Percentiles rank a stretch among this genome's conserved stretches.
Evolutionary conservation across 2,113 vertebrate species (phyloP).

Genomic region (Prochilodus magdalenae): DNA sequence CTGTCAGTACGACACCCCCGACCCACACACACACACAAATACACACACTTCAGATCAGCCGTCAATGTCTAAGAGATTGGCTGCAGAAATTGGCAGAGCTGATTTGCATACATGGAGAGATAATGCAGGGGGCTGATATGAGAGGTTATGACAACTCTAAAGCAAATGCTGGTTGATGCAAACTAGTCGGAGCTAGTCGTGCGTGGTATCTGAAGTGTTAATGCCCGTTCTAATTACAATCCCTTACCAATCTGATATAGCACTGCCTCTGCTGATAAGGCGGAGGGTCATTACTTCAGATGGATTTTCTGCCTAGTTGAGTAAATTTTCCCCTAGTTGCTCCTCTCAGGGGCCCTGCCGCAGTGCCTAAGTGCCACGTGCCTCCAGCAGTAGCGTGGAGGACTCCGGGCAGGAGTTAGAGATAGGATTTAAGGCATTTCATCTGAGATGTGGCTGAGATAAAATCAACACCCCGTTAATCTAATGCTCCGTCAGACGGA

Average conservation of each 20-base stretch:
- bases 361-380: conserved; percentile 6
- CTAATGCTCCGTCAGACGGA: conserved; percentile 14
- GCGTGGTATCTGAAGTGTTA: background rate
- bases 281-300: conserved; percentile 45
- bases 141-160: conserved; percentile 4
- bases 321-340: conserved; percentile 23
- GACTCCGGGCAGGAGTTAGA: background rate
- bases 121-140: background rate
- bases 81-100: conserved; percentile 18
- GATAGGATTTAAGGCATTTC: conserved; percentile 32
- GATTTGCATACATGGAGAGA: conserved; percentile 35
- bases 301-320: conserved; percentile 46
- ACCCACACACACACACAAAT: background rate
- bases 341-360: background rate
- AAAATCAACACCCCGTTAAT: conserved; percentile 46
- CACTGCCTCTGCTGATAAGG: conserved; percentile 31
- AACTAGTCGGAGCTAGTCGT: conserved; percentile 1
- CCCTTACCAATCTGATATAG: conserved; percentile 37
- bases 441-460: conserved; percentile 33
- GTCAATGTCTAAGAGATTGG: conserved; percentile 11
- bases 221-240: conserved; percentile 19
- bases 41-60: conserved; percentile 10
- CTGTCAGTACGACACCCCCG: conserved; percentile 36
- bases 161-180: conserved; percentile 6
- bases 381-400: conserved; percentile 6